Evolutionary conservation across 2,888 invertebrate genomes (phyloP).

Genomic region (Liposcelis brunnea): DNA sequence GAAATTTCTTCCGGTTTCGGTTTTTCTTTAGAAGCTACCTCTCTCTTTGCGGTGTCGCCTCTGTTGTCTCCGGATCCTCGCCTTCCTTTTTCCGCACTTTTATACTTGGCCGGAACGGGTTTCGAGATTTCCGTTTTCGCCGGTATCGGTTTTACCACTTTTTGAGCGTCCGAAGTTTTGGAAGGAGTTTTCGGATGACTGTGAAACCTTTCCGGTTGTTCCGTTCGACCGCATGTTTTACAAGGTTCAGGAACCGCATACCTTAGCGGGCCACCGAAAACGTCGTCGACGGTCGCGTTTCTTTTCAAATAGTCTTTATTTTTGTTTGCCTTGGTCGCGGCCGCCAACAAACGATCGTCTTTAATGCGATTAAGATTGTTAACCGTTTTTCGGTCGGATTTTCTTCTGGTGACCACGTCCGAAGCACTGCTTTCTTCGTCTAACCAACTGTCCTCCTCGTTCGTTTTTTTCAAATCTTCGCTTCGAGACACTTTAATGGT

Average conservation of each 20-base stretch:
- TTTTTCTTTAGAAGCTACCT: constrained; percentile 15
- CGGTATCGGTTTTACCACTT: constrained; percentile 8
- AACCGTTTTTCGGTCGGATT: too few relatives aligned
- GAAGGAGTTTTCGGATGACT: constrained; percentile 31
- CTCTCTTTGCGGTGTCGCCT: constrained; percentile 11
- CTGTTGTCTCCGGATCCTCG: constrained; percentile 13
- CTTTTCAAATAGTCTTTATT: constrained; percentile 9
- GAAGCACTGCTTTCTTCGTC: constrained; percentile 13
- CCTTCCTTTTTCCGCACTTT: constrained; percentile 18
- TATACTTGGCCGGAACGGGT: constrained; percentile 10
- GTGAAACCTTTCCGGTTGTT: constrained; percentile 47
- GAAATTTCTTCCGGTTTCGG: too few relatives aligned
- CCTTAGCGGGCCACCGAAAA: constrained; percentile 16
- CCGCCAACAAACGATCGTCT: constrained; percentile 11
- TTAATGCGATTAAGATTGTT: constrained; percentile 11
- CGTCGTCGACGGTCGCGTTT: constrained; percentile 12
- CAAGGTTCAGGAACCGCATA: constrained; percentile 33
- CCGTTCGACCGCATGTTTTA: constrained; percentile 44
- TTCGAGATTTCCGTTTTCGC: constrained; percentile 6
- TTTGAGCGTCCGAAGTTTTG: constrained; percentile 16
- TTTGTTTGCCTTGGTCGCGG: constrained; percentile 9
- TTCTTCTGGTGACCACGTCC: constrained; percentile 9
- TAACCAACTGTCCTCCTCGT: constrained; percentile 11
- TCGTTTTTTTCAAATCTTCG: too few relatives aligned
- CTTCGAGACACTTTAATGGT: too few relatives aligned